Evolutionary conservation across 2,888 invertebrate genomes (phyloP), one percentile per base, ranked within the genome.

Genomic region (Linnaemya tessellans): DNA sequence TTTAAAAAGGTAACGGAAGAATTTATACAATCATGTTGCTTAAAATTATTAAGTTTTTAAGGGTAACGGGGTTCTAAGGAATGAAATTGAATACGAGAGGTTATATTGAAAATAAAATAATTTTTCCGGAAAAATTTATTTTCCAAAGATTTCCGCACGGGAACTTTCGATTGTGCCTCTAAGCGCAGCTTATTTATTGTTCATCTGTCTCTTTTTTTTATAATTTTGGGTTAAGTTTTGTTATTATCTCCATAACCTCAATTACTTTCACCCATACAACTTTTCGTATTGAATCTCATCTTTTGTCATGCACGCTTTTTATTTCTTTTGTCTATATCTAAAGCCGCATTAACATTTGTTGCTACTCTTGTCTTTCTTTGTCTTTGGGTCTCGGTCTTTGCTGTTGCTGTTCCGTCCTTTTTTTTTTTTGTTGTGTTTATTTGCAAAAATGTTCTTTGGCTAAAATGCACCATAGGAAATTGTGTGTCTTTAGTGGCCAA

Each of bases 261-360:
- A 10, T 41, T 56, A 1, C 41, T 22, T 49, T 25, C 49, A 41
- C 43, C 20, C 13, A 43, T 64, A 11, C 9, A 54, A 2, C 41
- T 58, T 3, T 9, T 13, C 20, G 8, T 13, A 35, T 41, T 35
- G 41, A 41, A 30, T 30, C 9, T 15, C 18, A 43, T 58, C 3
- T 58, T 51, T 80, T 60, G 22, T 18, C 11, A 11, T 49, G 15
- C 20, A 22, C 4, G 22, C 60, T 51, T 70, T 65, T 0, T n/a
- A 58, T 74, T 51, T 83, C 8, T 10, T 68, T 56, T 64, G 74
- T 78, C 46, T 56, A 11, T 54, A 8, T 58, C 51, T 70, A 51
- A 84, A 80, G 65, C 80, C 67, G 77, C 35, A 62, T 75, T 75
- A 80, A 35, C 58, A 68, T 84, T 80, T 80, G 71, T 84, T 77